These are phyloP conservation scores for Linnaemya vulpina DNA, from an alignment of 2,888 invertebrate species.

Conservation along the genomic window DNA sequence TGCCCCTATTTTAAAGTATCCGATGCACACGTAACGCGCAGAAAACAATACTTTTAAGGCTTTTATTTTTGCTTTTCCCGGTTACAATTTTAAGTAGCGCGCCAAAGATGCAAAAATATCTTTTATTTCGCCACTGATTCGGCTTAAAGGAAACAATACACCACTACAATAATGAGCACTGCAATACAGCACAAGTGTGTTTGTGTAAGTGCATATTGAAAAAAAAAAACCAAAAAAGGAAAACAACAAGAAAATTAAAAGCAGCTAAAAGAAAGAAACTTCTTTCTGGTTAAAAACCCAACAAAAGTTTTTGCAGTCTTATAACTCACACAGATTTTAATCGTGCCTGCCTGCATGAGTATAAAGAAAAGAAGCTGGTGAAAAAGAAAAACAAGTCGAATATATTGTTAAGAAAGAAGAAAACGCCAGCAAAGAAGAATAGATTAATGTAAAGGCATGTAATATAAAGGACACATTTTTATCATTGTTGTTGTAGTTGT, in stretches of 20 bases:
- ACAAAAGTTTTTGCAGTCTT: constrained; percentile 55
- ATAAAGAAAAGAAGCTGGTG: constrained; percentile 15
- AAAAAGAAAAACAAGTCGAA: neutral
- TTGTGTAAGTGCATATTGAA: neutral
- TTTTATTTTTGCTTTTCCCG: neutral
- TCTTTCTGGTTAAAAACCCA: constrained; percentile 52
- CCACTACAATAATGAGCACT: constrained; percentile 8
- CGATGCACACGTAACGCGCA: neutral
- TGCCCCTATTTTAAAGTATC: no score
- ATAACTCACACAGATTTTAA: constrained; percentile 13
- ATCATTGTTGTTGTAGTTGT: constrained; percentile 25
- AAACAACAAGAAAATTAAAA: constrained; percentile 16
- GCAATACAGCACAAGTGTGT: neutral
- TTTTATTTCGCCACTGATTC: constrained; percentile 9
- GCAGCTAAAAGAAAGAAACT: constrained; percentile 9
- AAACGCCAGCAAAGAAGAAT: constrained; percentile 11
- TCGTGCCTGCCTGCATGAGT: neutral
- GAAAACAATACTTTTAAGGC: neutral
- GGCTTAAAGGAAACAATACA: constrained; percentile 8
- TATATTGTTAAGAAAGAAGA: constrained; percentile 31
- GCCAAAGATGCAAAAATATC: constrained; percentile 11
- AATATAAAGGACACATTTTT: constrained; percentile 49
- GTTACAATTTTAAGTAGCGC: constrained; percentile 20
- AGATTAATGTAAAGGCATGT: constrained; percentile 48
- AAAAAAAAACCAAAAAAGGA: no score